Conservation (phyloP, 2,888 invertebrate species). For the Drosophila paranaensis region DNA sequence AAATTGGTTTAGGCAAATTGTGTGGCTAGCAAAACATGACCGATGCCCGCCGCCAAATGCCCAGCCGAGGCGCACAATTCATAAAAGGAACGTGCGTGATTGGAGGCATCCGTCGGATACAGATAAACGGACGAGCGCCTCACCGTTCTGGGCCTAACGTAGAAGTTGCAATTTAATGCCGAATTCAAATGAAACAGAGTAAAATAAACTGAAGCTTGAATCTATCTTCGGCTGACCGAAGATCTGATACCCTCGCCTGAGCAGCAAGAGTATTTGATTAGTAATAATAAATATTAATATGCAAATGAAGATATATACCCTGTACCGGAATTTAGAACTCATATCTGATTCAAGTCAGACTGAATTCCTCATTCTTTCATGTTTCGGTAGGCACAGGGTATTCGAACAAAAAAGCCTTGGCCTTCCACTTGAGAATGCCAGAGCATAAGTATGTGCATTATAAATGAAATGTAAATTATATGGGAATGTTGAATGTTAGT, state of each 20-base stretch:
- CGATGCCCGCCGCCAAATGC: constrained; percentile 57
- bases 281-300: background rate
- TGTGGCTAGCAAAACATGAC: constrained; percentile 79
- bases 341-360: background rate
- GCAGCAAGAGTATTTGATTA: constrained; percentile 6
- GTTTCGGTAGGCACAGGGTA: background rate
- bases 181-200: constrained; percentile 31
- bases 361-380: background rate
- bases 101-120: constrained; percentile 56
- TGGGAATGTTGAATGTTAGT: background rate
- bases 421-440: background rate
- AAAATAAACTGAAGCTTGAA: constrained; percentile 19
- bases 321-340: background rate
- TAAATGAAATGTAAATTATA: background rate
- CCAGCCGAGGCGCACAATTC: constrained; percentile 46
- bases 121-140: constrained; percentile 39
- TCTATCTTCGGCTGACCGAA: constrained; percentile 41
- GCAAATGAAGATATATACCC: background rate
- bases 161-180: constrained; percentile 66
- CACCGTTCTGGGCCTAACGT: constrained; percentile 12
- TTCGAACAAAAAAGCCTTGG: background rate
- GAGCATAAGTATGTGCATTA: background rate
- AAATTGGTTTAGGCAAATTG: constrained; percentile 84
- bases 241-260: constrained; percentile 34
- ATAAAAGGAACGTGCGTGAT: constrained; percentile 68